phyloP scores from a whole-genome alignment of 2,113 vertebrate genomes.

The Acanthochromis polyacanthus region DNA sequence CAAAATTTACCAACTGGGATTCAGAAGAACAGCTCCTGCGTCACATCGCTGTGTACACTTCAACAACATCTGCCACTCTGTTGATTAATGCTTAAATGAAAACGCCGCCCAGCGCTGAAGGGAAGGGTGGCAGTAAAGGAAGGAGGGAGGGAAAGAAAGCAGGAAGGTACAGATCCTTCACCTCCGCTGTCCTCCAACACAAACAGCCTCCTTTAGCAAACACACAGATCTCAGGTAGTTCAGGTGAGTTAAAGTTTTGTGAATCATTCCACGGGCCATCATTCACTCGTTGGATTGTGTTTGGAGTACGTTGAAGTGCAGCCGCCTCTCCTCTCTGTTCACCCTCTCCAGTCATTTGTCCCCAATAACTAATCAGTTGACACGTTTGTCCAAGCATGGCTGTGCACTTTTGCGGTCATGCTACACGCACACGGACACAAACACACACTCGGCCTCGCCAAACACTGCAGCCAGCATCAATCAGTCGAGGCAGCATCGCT shows the following conservation, averaged over 20 bases:
- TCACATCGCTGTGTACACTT: not conserved
- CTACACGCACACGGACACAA: conserved; percentile 21
- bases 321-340: conserved; percentile 47
- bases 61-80: not conserved
- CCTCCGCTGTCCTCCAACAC: conserved; percentile 47
- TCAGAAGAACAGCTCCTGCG: not conserved
- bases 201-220: conserved; percentile 68
- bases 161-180: conserved; percentile 27
- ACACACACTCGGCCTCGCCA: conserved; percentile 1
- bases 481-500: conserved; percentile 42
- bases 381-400: conserved; percentile 62
- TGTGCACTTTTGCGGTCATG: conserved; percentile 61
- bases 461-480: conserved; percentile 39
- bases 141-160: not conserved
- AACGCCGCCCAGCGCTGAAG: conserved; percentile 12
- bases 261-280: conserved; percentile 28
- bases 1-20: too few relatives aligned
- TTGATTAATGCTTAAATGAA: conserved; percentile 17
- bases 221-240: conserved; percentile 46
- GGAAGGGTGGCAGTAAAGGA: conserved; percentile 12
- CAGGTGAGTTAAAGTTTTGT: conserved; percentile 19
- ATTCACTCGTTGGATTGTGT: conserved; percentile 40
- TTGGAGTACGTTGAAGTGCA: conserved; percentile 64
- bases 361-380: conserved; percentile 64
- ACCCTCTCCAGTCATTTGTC: conserved; percentile 54